Percentiles rank a stretch among this genome's conserved stretches.
Conservation (phyloP, 2,888 invertebrate species). For the Encarsia formosa region DNA sequence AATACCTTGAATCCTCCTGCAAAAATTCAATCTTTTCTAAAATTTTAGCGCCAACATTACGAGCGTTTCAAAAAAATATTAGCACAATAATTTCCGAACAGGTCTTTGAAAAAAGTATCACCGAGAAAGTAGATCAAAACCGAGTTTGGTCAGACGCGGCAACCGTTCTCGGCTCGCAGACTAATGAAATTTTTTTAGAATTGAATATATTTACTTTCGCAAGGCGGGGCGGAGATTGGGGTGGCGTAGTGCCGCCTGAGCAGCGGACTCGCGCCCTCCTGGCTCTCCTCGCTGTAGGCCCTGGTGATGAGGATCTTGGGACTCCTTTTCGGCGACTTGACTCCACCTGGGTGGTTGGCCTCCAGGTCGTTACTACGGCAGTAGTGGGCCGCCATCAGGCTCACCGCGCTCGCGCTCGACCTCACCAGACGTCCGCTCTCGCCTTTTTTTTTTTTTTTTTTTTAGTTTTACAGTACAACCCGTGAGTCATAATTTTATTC, state of each 20-base stretch:
- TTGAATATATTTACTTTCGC: conserved; percentile 38
- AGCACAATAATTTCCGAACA: no score
- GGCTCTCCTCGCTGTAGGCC: conserved; percentile 70
- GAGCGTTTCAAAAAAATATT: no score
- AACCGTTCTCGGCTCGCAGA: no score
- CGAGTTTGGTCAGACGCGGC: no score
- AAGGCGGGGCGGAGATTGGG: conserved; percentile 33
- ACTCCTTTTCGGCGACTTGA: conserved; percentile 53
- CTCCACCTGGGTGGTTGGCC: conserved; percentile 23
- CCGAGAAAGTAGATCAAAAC: no score
- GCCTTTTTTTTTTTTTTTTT: conserved; percentile 27
- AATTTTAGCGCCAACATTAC: no score
- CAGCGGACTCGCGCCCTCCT: conserved; percentile 46
- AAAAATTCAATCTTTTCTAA: no score
- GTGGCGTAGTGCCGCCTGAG: conserved; percentile 34
- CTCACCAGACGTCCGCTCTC: conserved; percentile 42
- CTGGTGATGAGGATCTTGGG: conserved; percentile 70
- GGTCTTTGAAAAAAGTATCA: no score
- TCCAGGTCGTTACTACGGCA: conserved; percentile 36
- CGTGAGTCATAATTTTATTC: not conserved
- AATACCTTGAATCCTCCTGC: no score
- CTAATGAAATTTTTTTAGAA: no score
- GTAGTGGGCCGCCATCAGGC: conserved; percentile 52
- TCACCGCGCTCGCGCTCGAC: conserved; percentile 57
- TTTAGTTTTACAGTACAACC: not conserved